Percentiles rank a stretch among this genome's conserved stretches.
Evolutionary conservation across 1,140 invertebrate species (phyloP).

Genomic region (Schlechtendalia chinensis): DNA sequence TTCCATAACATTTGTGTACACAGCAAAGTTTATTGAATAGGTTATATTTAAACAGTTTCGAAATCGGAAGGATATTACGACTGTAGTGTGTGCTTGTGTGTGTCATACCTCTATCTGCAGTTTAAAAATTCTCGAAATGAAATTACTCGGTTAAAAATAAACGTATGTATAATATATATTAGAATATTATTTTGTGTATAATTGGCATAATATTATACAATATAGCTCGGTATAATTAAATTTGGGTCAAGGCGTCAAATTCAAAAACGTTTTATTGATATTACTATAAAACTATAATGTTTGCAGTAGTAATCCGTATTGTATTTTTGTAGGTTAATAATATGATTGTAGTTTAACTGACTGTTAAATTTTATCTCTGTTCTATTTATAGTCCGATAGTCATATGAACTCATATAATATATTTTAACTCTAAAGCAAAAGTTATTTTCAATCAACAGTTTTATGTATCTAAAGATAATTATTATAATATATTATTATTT

Average conservation of each 20-base stretch:
- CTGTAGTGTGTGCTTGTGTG: background rate
- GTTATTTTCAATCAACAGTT: slow-evolving; percentile 17
- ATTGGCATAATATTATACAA: background rate
- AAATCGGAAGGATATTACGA: background rate
- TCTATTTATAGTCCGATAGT: no score
- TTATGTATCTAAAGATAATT: background rate
- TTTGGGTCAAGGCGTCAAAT: slow-evolving; percentile 43
- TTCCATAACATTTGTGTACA: no score
- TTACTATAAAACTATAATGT: slow-evolving; percentile 22
- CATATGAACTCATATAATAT: background rate
- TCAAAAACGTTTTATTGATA: slow-evolving; percentile 48
- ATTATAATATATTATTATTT: slow-evolving; percentile 22
- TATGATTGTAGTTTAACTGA: background rate
- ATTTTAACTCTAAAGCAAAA: background rate
- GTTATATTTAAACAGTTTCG: background rate
- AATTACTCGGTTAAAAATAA: background rate
- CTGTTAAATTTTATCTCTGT: slow-evolving; percentile 19
- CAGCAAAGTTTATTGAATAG: no score
- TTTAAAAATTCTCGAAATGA: background rate
- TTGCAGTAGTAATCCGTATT: slow-evolving; percentile 9
- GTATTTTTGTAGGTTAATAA: background rate
- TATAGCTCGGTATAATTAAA: slow-evolving; percentile 14
- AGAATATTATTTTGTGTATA: background rate
- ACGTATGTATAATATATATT: no score
- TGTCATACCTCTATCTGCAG: background rate